Percentiles rank a stretch among this genome's conserved stretches.
phyloP scores from a whole-genome alignment of 2,113 vertebrate genomes.

The Chionodraco myersi region DNA sequence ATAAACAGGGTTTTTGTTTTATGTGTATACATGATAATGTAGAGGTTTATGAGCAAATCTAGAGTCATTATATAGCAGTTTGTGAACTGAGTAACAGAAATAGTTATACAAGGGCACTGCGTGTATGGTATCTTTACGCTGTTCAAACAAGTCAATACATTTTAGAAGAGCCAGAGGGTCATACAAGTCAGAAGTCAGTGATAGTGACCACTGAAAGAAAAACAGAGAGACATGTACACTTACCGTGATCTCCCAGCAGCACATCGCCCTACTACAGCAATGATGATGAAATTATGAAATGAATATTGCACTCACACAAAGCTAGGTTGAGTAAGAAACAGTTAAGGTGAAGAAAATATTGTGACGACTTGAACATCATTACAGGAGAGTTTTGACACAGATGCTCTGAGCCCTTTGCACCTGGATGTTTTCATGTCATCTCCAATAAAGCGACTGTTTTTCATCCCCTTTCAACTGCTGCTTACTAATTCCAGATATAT shows the following conservation, averaged over 20 bases:
- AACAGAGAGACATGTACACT: background rate
- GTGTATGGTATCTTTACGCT: background rate
- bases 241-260: background rate
- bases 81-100: background rate
- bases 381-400: background rate
- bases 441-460: no score
- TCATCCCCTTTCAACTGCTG: background rate
- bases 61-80: background rate
- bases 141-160: background rate
- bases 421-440: background rate
- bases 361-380: background rate
- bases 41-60: conserved; percentile 13
- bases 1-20: conserved; percentile 6
- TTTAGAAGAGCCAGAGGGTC: background rate
- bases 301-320: background rate
- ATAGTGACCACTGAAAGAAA: background rate
- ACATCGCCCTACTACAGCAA: background rate
- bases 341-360: background rate
- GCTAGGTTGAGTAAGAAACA: background rate
- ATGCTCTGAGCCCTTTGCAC: background rate
- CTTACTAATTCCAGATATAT: background rate
- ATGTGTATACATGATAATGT: background rate
- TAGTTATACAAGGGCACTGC: background rate
- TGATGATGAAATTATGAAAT: background rate
- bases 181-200: background rate